Conservation (phyloP, 2,888 invertebrate species). For the Tinea semifulvella region DNA sequence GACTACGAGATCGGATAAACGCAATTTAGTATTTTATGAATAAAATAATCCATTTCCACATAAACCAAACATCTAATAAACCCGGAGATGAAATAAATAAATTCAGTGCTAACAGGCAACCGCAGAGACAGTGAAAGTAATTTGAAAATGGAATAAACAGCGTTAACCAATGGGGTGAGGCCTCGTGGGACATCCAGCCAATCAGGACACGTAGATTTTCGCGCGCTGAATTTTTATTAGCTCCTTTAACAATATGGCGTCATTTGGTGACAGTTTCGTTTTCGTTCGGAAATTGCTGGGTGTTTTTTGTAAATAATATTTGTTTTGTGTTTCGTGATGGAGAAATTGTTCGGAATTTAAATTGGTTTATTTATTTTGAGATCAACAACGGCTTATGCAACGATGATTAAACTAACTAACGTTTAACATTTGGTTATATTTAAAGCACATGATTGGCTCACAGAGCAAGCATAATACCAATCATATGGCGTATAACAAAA, state of each 20-base stretch:
- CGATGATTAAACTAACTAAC: too few relatives aligned
- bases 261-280: slow-evolving; percentile 58
- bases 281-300: slow-evolving; percentile 30
- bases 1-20: too few relatives aligned
- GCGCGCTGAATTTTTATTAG: slow-evolving; percentile 68
- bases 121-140: slow-evolving; percentile 57
- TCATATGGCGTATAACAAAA: too few relatives aligned
- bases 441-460: too few relatives aligned
- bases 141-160: slow-evolving; percentile 65
- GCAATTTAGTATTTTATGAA: too few relatives aligned
- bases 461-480: too few relatives aligned
- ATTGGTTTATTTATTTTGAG: not conserved
- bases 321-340: slow-evolving; percentile 7
- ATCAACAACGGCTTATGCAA: too few relatives aligned
- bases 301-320: slow-evolving; percentile 3
- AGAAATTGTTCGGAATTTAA: slow-evolving; percentile 1
- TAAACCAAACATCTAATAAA: slow-evolving; percentile 2
- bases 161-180: slow-evolving; percentile 45
- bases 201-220: slow-evolving; percentile 50
- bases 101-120: slow-evolving; percentile 39
- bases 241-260: slow-evolving; percentile 55
- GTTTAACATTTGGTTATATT: too few relatives aligned
- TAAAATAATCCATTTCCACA: not conserved
- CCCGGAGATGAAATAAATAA: slow-evolving; percentile 45
- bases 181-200: slow-evolving; percentile 47